These are phyloP conservation scores for Diplodus sargus DNA, from an alignment of 2,797 vertebrate species.

Conservation along the genomic window DNA sequence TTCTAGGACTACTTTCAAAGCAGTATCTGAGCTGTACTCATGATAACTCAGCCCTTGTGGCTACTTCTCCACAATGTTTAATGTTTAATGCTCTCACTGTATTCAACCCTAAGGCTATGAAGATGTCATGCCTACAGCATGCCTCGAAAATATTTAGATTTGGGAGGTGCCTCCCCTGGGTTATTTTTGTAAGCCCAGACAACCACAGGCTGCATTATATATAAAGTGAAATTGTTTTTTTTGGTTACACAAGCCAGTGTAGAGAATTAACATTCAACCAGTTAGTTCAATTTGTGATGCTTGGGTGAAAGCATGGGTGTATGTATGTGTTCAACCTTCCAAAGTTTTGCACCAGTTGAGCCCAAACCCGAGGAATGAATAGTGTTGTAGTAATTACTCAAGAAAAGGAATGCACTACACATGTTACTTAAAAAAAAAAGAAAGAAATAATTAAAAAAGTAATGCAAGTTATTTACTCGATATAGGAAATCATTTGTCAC, in stretches of 20 bases:
- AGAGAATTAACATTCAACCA: not conserved
- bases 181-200: conserved; percentile 30
- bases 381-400: too few species aligned
- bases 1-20: not conserved
- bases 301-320: not conserved
- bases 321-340: not conserved
- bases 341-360: not conserved
- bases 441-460: too few species aligned
- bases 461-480: too few species aligned
- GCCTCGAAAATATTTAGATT: conserved; percentile 15
- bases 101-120: conserved; percentile 25
- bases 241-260: not conserved
- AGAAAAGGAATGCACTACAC: too few species aligned
- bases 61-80: conserved; percentile 17
- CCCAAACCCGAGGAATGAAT: too few species aligned
- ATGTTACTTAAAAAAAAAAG: too few species aligned
- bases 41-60: not conserved
- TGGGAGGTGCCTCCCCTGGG: not conserved
- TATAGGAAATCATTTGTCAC: too few species aligned
- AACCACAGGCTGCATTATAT: conserved; percentile 12
- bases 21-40: not conserved
- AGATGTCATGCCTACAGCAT: conserved; percentile 27
- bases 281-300: not conserved
- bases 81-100: too few species aligned
- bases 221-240: not conserved